Evolutionary conservation across 2,888 invertebrate species (phyloP).

Genomic region (Melolontha melolontha): DNA sequence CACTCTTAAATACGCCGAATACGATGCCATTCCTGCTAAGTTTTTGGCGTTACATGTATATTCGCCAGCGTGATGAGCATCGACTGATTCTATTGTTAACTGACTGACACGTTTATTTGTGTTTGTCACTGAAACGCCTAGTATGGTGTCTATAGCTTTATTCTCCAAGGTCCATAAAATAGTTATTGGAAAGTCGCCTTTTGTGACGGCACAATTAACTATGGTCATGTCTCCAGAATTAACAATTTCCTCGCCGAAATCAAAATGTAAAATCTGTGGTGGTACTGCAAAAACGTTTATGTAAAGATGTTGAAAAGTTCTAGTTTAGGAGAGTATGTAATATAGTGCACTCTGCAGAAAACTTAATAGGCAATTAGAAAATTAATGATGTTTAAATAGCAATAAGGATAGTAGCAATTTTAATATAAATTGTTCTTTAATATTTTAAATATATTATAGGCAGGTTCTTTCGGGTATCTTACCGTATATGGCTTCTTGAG

Average conservation of each 20-base stretch:
- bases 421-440: no score
- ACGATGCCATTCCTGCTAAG: constrained; percentile 75
- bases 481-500: no score
- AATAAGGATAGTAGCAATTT: no score
- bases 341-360: constrained; percentile 42
- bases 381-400: no score
- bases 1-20: constrained; percentile 75
- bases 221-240: constrained; percentile 83
- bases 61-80: constrained; percentile 72
- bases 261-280: constrained; percentile 79
- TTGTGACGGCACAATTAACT: constrained; percentile 78
- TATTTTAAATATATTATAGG: no score
- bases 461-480: no score
- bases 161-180: constrained; percentile 70
- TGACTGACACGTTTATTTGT: constrained; percentile 62
- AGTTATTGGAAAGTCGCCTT: constrained; percentile 80
- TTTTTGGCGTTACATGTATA: constrained; percentile 79
- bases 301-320: background rate
- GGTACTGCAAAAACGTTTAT: constrained; percentile 73
- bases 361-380: background rate
- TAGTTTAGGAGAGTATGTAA: background rate
- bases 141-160: constrained; percentile 60
- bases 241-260: constrained; percentile 78
- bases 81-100: constrained; percentile 68
- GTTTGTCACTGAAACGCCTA: constrained; percentile 63